phyloP scores from a whole-genome alignment of 2,113 vertebrate species.

The Xiphophorus maculatus region DNA sequence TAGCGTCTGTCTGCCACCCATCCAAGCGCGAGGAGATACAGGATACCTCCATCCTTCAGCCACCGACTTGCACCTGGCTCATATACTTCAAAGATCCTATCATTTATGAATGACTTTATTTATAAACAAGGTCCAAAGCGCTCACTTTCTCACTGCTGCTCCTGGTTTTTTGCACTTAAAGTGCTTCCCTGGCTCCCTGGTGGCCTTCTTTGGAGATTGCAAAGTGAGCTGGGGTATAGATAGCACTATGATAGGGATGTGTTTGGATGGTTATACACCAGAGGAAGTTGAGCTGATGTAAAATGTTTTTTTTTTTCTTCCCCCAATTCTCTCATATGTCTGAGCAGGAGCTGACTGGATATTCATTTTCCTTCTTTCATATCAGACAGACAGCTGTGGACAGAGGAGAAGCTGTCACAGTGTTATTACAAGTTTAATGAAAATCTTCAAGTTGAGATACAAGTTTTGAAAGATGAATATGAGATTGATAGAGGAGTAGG shows the following conservation, averaged over 20 bases:
- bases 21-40: constrained; percentile 50
- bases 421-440: constrained; percentile 65
- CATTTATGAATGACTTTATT: constrained; percentile 79
- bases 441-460: constrained; percentile 33
- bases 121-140: constrained; percentile 66
- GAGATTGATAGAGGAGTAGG: constrained; percentile 27
- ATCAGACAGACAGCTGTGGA: constrained; percentile 29
- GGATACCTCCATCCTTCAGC: constrained; percentile 37
- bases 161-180: constrained; percentile 62
- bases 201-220: constrained; percentile 34
- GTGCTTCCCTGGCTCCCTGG: constrained; percentile 35
- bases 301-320: constrained; percentile 8
- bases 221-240: constrained; percentile 48
- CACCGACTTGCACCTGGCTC: constrained; percentile 37
- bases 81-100: constrained; percentile 54
- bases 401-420: constrained; percentile 18
- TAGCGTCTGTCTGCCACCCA: constrained; percentile 48
- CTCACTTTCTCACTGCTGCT: constrained; percentile 14
- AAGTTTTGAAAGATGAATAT: constrained; percentile 19
- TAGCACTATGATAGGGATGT: constrained; percentile 57
- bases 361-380: constrained; percentile 25
- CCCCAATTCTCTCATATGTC: constrained; percentile 20
- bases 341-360: constrained; percentile 26
- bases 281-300: constrained; percentile 36
- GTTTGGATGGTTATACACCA: constrained; percentile 44